Conservation (phyloP, 2,888 invertebrate species). For the Sisyra terminalis region DNA sequence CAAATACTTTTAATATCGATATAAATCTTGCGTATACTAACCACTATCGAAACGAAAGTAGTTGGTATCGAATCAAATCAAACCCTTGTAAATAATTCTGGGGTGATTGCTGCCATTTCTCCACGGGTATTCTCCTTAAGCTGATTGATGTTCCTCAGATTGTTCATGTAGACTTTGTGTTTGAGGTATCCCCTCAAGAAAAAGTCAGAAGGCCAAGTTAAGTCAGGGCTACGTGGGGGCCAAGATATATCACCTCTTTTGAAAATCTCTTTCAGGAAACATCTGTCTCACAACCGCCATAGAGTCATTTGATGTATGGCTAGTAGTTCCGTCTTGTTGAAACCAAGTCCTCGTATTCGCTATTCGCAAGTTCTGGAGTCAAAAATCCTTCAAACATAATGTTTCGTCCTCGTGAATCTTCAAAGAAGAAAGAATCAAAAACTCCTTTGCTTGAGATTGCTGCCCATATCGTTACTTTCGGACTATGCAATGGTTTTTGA, state of each 20-base stretch:
- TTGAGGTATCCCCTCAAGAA: background rate
- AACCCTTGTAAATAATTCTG: too few species aligned
- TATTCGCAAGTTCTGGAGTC: background rate
- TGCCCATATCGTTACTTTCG: background rate
- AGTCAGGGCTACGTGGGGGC: background rate
- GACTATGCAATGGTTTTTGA: background rate
- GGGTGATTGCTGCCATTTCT: too few species aligned
- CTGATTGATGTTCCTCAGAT: background rate
- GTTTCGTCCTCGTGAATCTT: background rate
- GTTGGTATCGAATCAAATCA: too few species aligned
- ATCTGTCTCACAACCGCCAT: background rate
- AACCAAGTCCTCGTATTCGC: background rate
- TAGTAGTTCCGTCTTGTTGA: conserved; percentile 1
- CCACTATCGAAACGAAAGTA: too few species aligned
- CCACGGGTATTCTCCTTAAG: too few species aligned
- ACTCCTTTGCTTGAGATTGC: background rate
- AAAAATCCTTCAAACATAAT: background rate
- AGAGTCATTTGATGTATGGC: background rate
- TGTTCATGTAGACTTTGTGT: background rate
- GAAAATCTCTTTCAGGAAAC: background rate
- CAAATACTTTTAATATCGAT: too few species aligned
- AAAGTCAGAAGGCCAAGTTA: background rate
- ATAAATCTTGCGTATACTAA: too few species aligned
- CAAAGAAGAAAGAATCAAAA: background rate
- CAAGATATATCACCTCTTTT: background rate